Conservation (phyloP, 2,888 invertebrate genomes). For the Brachypalpus laphriformis region DNA sequence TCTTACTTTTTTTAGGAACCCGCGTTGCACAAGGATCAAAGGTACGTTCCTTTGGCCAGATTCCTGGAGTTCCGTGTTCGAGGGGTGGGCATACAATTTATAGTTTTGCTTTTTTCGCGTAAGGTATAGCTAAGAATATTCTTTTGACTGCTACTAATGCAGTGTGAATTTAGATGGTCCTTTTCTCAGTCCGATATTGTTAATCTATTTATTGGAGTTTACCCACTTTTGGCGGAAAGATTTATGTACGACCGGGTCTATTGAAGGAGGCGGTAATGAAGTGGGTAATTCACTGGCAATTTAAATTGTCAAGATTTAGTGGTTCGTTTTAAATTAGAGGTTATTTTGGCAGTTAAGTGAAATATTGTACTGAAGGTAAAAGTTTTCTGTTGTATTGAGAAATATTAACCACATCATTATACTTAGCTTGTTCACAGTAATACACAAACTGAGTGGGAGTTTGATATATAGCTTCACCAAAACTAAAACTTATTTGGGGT, state of each 20-base stretch:
- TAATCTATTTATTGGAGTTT: conserved; percentile 72
- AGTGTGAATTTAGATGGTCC: neutral
- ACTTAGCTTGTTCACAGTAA: too few relatives aligned
- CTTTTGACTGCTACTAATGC: conserved; percentile 42
- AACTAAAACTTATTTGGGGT: too few relatives aligned
- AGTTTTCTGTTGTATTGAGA: too few relatives aligned
- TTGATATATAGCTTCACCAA: too few relatives aligned
- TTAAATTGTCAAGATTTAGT: conserved; percentile 62
- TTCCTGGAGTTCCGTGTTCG: conserved; percentile 23
- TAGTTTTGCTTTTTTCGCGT: conserved; percentile 32
- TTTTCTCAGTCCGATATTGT: conserved; percentile 30
- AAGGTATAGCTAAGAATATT: conserved; percentile 3
- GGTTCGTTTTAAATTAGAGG: neutral
- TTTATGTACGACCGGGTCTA: conserved; percentile 27
- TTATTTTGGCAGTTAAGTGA: conserved; percentile 21
- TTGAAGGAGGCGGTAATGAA: conserved; percentile 49
- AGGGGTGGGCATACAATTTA: conserved; percentile 42
- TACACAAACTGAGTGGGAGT: too few relatives aligned
- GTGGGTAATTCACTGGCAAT: conserved; percentile 54
- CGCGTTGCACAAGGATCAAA: conserved; percentile 55
- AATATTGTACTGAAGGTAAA: neutral
- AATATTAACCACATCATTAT: too few relatives aligned
- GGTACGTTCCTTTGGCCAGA: conserved; percentile 46
- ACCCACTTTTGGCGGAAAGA: conserved; percentile 40
- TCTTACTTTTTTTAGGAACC: too few relatives aligned